phyloP scores from a whole-genome alignment of 1,140 invertebrate genomes.

The Ceratosolen fusciceps region DNA sequence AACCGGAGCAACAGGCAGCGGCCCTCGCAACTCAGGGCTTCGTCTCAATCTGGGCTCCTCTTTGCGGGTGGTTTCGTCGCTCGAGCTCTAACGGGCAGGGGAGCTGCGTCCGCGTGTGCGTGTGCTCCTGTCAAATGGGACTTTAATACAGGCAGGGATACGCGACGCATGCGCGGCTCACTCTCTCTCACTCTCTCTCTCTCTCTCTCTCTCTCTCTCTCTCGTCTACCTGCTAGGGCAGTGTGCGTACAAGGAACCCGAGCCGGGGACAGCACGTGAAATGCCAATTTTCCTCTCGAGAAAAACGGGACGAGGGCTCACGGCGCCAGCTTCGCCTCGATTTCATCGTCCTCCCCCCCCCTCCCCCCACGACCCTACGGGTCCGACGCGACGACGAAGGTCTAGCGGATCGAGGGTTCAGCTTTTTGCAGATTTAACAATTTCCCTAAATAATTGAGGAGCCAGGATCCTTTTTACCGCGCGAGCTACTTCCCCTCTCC shows the following conservation, averaged over 20 bases:
- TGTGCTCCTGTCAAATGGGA: no score
- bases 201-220: no score
- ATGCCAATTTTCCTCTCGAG: conserved; percentile 46
- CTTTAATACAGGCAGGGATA: conserved; percentile 51
- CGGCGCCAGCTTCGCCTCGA: background rate
- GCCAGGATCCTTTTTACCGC: conserved; percentile 35
- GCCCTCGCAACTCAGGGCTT: no score
- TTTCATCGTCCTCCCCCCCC: background rate
- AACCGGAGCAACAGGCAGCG: no score
- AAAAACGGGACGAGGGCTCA: conserved; percentile 30
- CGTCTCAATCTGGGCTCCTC: conserved; percentile 20
- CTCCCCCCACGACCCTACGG: no score
- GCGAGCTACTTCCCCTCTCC: background rate
- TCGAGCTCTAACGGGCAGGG: conserved; percentile 33
- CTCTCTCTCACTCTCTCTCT: no score
- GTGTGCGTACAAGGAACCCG: background rate
- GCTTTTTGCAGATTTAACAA: conserved; percentile 54
- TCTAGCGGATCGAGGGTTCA: background rate
- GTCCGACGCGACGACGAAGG: no score
- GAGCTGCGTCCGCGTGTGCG: no score
- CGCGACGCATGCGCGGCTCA: conserved; percentile 21
- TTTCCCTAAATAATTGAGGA: conserved; percentile 62
- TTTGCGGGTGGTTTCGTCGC: conserved; percentile 53
- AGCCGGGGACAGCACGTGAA: conserved; percentile 42
- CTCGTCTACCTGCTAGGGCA: conserved; percentile 45